Evolutionary conservation across 2,113 vertebrate genomes (phyloP).

Genomic region (Microcebus griseorufus): DNA sequence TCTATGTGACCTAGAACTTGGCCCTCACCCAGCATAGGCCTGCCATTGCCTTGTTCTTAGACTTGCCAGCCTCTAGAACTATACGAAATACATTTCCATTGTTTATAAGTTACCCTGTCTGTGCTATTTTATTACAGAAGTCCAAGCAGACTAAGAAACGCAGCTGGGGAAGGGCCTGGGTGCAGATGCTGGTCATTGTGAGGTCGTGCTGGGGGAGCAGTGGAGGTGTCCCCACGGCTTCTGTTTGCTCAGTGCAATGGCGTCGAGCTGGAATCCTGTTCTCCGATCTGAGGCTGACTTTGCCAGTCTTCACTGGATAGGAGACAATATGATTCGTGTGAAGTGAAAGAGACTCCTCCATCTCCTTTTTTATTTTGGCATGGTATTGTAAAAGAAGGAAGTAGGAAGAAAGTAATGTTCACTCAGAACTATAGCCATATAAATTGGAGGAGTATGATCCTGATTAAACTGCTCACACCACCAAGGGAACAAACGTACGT

Average conservation of each 20-base stretch:
- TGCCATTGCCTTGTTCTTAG: neutral
- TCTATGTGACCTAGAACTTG: fast-evolving
- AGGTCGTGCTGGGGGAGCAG: fast-evolving
- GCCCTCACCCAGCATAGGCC: too few relatives aligned
- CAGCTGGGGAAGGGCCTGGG: fast-evolving
- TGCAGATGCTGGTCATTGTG: fast-evolving
- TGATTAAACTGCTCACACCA: neutral
- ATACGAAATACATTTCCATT: neutral
- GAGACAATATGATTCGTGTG: conserved; percentile 42
- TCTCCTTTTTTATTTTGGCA: conserved; percentile 49
- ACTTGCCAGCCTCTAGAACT: neutral
- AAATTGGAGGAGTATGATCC: neutral
- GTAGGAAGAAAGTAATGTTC: conserved; percentile 24
- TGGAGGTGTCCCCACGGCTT: fast-evolving
- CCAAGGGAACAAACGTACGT: neutral
- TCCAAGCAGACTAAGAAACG: neutral
- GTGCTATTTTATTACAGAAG: neutral
- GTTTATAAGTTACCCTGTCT: too few relatives aligned
- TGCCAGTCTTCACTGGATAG: conserved; percentile 40
- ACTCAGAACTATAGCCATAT: neutral
- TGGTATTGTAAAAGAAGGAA: conserved; percentile 32
- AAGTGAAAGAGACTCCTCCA: conserved; percentile 21
- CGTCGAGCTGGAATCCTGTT: conserved; percentile 53
- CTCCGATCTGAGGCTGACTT: conserved; percentile 60
- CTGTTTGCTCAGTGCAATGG: neutral